Percentiles rank a stretch among this genome's conserved stretches.
phyloP scores from a whole-genome alignment of 1,140 invertebrate genomes.

The Drosophila micromelanica region DNA sequence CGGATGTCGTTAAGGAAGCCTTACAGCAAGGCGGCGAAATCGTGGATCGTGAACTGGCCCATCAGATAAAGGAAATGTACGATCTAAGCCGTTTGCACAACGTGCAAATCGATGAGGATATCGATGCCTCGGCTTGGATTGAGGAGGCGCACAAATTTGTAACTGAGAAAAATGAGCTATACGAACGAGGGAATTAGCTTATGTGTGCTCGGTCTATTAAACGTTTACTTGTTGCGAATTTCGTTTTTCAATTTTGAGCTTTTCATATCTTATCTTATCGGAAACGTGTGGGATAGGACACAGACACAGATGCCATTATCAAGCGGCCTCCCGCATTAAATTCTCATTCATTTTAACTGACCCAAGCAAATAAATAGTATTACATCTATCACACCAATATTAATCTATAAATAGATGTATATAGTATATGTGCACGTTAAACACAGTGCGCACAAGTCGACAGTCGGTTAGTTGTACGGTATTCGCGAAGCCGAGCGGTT shows the following conservation, averaged over 20 bases:
- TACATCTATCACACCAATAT: not conserved
- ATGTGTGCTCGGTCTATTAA: too few relatives aligned
- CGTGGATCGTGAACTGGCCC: slow-evolving; percentile 62
- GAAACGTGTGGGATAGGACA: not conserved
- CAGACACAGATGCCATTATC: not conserved
- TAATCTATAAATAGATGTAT: not conserved
- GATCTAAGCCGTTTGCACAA: slow-evolving; percentile 51
- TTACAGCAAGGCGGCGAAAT: slow-evolving; percentile 58
- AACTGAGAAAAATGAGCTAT: not conserved
- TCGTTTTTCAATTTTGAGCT: too few relatives aligned
- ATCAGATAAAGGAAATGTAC: slow-evolving; percentile 70
- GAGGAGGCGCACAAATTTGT: slow-evolving; percentile 3
- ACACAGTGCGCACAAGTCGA: not conserved
- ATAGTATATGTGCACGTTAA: not conserved
- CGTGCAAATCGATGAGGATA: slow-evolving; percentile 63
- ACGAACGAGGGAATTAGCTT: not conserved
- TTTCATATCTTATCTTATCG: slow-evolving; percentile 11
- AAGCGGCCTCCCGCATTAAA: not conserved
- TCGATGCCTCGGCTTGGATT: slow-evolving; percentile 29
- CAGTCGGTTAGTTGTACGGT: slow-evolving; percentile 10
- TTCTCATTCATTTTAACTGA: not conserved
- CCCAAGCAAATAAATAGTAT: slow-evolving; percentile 7
- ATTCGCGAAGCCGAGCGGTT: slow-evolving; percentile 8
- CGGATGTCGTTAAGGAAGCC: slow-evolving; percentile 37
- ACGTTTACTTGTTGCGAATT: too few relatives aligned